Evolutionary conservation across 2,888 invertebrate genomes (phyloP), one percentile per base, ranked within the genome.

Genomic region (Anoncus sp.): DNA sequence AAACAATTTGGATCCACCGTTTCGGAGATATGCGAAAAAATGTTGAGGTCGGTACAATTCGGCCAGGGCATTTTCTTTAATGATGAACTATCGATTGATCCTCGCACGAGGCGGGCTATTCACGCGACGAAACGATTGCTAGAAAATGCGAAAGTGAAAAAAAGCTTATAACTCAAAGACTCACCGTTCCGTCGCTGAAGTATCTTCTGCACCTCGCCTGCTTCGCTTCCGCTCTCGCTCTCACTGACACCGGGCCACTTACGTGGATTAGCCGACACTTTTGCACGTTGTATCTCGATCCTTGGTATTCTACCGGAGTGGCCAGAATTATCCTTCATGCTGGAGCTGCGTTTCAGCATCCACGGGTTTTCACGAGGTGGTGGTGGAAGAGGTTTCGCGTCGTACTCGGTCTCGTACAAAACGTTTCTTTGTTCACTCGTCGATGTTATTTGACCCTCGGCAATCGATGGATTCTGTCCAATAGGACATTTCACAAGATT

Each of bases 221-320:
- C 95, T 88, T 96, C 95, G 47, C 95, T 95, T 27, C 95, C 95
- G 86, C 95, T 95, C 88, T 95, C 95, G 77, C 94, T 94, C 85
- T 95, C 95, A 72, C 85, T 80, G 69, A 87, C 63, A 6, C 82
- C 81, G 31, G 84, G 66, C 84, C 84, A 85, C 63, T 84, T 87
- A 45, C 85, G 81, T 10, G 83, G 82, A 60, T 83, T 79, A 2
- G 63, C 80, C 24, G 60, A 43, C 20, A 77, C 80, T 63, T 82
- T 79, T 9, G 75, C 71, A 2, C 80, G 67, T 16, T 80, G 72
- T 45, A 73, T 77, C 72, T 57, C 77, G 43, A 51, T 73, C 67
- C 22, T 70, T 20, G 72, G 60, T 16, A 70, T 75, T 74, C 79
- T 79, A 53, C 57, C 63, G n/a, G 16, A 45, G 38, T 60, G 65